Percentiles rank a stretch among this genome's conserved stretches.
Evolutionary conservation across 2,113 vertebrate genomes (phyloP).

Genomic region (Chaetura pelagica): DNA sequence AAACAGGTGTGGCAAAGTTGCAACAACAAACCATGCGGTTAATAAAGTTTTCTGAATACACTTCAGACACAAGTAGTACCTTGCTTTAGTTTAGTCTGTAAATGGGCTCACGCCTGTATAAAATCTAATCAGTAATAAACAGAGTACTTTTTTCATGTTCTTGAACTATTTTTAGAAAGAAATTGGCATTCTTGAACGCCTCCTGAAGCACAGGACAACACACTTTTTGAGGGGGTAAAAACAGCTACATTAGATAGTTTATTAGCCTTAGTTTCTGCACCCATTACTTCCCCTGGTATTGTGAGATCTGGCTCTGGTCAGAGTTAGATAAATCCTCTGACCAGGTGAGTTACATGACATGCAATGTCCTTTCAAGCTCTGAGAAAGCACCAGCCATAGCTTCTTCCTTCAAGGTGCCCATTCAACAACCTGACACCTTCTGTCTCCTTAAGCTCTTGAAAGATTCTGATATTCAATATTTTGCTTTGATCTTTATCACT

Average conservation of each 20-base stretch:
- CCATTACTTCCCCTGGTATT: neutral
- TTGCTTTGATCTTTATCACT: neutral
- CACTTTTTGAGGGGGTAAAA: neutral
- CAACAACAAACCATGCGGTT: neutral
- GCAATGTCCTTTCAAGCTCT: neutral
- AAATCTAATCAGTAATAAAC: neutral
- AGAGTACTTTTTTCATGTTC: neutral
- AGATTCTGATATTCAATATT: neutral
- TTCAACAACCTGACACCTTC: neutral
- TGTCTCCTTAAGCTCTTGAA: neutral
- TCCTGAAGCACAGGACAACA: neutral
- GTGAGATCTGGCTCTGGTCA: too few species aligned
- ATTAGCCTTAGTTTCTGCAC: neutral
- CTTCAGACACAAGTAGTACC: neutral
- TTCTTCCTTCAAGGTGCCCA: neutral
- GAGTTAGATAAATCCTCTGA: neutral
- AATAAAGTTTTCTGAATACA: neutral
- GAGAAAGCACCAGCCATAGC: neutral
- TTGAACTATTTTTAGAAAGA: neutral
- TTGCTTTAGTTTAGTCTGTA: neutral
- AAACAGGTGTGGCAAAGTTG: neutral
- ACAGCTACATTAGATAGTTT: neutral
- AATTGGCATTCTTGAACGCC: neutral
- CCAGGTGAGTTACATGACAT: neutral
- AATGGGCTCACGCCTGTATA: neutral